phyloP scores from a whole-genome alignment of 2,113 vertebrate species.

The Hucho hucho region DNA sequence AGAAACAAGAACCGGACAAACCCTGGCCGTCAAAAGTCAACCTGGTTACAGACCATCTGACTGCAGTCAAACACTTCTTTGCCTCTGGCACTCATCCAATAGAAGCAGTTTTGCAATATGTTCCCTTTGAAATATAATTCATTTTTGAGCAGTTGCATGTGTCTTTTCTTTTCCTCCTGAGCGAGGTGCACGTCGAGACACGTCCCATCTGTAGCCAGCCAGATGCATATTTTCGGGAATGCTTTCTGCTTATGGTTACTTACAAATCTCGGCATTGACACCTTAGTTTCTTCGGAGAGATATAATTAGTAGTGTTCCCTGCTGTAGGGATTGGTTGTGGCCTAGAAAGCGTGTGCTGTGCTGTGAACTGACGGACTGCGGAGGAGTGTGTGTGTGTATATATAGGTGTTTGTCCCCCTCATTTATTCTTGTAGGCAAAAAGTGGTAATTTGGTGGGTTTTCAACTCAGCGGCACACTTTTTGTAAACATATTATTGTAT shows the following conservation, averaged over 20 bases:
- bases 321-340: conserved; percentile 50
- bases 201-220: conserved; percentile 38
- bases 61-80: not conserved
- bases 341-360: conserved; percentile 63
- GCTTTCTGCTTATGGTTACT: conserved; percentile 59
- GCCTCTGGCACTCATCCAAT: not conserved
- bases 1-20: not conserved
- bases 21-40: not conserved
- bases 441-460: conserved; percentile 61
- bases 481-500: conserved; percentile 10
- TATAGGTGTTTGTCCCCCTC: conserved; percentile 34
- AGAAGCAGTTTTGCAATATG: conserved; percentile 12
- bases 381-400: conserved; percentile 11
- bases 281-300: conserved; percentile 51
- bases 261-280: conserved; percentile 64
- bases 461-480: conserved; percentile 24
- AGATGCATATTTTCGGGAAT: conserved; percentile 63
- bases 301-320: conserved; percentile 67
- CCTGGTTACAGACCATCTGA: not conserved
- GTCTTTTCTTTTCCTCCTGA: conserved; percentile 14
- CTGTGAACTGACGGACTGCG: conserved; percentile 21
- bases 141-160: conserved; percentile 13
- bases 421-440: conserved; percentile 54
- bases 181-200: conserved; percentile 37
- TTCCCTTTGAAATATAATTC: conserved; percentile 20